phyloP scores from a whole-genome alignment of 2,888 invertebrate species.

The Drosophila pseudotakahashii region DNA sequence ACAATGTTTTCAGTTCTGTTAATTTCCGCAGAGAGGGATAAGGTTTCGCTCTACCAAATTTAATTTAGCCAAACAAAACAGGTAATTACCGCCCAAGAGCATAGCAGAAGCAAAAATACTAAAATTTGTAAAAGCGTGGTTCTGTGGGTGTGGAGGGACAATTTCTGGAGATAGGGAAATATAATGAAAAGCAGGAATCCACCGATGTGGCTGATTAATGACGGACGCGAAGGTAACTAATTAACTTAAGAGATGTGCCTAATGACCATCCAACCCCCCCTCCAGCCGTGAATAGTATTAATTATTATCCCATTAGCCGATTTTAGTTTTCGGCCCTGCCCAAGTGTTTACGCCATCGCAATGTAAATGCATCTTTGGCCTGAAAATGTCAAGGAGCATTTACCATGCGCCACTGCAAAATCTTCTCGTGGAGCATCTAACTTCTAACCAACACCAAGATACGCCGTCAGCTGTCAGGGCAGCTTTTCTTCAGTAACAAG shows the following conservation, averaged over 20 bases:
- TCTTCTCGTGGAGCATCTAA: constrained; percentile 1
- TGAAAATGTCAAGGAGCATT: constrained; percentile 26
- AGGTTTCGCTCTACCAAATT: constrained; percentile 13
- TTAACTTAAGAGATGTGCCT: constrained; percentile 19
- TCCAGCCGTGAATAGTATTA: constrained; percentile 21
- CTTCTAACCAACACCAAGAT: constrained; percentile 18
- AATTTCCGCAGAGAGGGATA: constrained; percentile 34
- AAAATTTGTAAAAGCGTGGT: not conserved
- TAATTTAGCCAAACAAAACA: constrained; percentile 25
- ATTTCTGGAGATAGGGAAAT: not conserved
- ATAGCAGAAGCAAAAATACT: not conserved
- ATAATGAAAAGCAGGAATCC: constrained; percentile 13
- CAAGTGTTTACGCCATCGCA: constrained; percentile 9
- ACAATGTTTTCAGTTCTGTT: constrained; percentile 15
- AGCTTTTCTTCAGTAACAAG: constrained; percentile 24
- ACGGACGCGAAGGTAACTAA: constrained; percentile 23
- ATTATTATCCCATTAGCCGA: constrained; percentile 30
- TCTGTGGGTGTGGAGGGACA: not conserved
- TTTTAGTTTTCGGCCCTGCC: not conserved
- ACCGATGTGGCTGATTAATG: constrained; percentile 24
- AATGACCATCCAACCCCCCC: constrained; percentile 8
- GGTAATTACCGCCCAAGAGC: constrained; percentile 27
- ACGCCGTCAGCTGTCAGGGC: constrained; percentile 27
- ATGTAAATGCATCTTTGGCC: constrained; percentile 18
- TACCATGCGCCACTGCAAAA: not conserved